Evolutionary conservation across 1,140 invertebrate species (phyloP), one percentile per base, ranked within the genome.

Genomic region (Anastrepha ludens): DNA sequence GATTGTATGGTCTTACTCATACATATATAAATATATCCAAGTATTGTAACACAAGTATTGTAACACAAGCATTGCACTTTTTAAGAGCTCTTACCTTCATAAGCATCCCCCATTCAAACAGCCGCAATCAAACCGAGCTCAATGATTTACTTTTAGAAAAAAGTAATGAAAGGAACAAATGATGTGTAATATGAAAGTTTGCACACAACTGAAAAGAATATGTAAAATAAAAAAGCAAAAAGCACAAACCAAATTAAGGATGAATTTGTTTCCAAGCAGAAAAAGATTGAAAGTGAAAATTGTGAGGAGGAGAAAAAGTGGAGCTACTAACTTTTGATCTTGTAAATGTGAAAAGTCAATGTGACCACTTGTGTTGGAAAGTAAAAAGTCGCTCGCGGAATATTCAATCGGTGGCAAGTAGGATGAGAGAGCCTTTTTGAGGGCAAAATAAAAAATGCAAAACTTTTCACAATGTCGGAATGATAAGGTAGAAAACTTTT

Each of bases 291-390:
- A 47, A 74, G 67, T 17, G n/a, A 13, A 74, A 62, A 62, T 0
- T 5, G 17, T 17, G 15, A 74, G 13, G 44, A 74, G 6, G 39
- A 47, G 41, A 47, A 47, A 41, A 44, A 74, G 44, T 74, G 41
- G 41, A 74, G 67, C 13, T 44, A 44, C 67, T 74, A 74, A 74
- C 67, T 74, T 74, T 74, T 74, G 67, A 74, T 74, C 67, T 74
- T 5, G 41, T 74, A 74, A 74, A 74, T 39, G 67, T 74, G 67
- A 44, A 74, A 74, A 74, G 67, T 74, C 67, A 74, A 74, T 44
- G 67, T 41, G 67, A 74, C 67, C 67, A 47, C 67, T 74, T 74
- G 15, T 74, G 13, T n/a, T 4, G 67, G 20, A n/a, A 74, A 74
- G 67, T 44, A 17, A 47, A 74, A 47, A 47, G 13, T 74, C 67